Conservation (phyloP, 2,888 invertebrate genomes). For the Drepana falcataria region DNA sequence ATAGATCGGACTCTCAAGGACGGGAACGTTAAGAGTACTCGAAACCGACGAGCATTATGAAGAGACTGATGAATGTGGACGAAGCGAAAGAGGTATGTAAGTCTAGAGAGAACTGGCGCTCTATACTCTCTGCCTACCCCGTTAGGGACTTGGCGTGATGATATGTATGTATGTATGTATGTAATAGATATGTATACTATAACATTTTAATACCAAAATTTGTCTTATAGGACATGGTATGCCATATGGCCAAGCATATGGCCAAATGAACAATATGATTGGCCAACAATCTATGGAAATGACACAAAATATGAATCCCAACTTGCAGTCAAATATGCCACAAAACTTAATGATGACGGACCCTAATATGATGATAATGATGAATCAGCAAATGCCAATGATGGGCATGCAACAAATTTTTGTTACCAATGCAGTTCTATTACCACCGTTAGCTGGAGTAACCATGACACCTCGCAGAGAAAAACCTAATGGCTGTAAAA, state of each 20-base stretch:
- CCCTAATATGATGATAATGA: slow-evolving; percentile 76
- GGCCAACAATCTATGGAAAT: slow-evolving; percentile 22
- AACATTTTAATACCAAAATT: neutral
- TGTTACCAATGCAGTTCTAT: slow-evolving; percentile 87
- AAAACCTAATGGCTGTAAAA: slow-evolving; percentile 92
- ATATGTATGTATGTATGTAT: too few species aligned
- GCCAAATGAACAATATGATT: slow-evolving; percentile 8
- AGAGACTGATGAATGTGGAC: too few species aligned
- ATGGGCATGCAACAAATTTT: slow-evolving; percentile 40
- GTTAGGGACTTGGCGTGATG: too few species aligned
- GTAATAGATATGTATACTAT: neutral
- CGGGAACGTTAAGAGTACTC: too few species aligned
- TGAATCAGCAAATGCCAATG: slow-evolving; percentile 38
- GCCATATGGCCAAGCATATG: slow-evolving; percentile 28
- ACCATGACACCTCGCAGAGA: slow-evolving; percentile 89
- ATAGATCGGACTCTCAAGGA: too few species aligned
- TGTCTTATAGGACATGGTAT: slow-evolving; percentile 31
- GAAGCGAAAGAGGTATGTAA: too few species aligned
- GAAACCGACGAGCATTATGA: too few species aligned
- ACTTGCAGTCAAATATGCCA: slow-evolving; percentile 35
- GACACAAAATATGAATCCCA: slow-evolving; percentile 9
- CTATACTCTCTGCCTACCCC: too few species aligned
- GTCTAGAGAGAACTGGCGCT: too few species aligned
- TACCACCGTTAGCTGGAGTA: slow-evolving; percentile 90
- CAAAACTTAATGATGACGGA: slow-evolving; percentile 69